phyloP scores from a whole-genome alignment of 2,888 invertebrate species.

The Tortrix viridana region DNA sequence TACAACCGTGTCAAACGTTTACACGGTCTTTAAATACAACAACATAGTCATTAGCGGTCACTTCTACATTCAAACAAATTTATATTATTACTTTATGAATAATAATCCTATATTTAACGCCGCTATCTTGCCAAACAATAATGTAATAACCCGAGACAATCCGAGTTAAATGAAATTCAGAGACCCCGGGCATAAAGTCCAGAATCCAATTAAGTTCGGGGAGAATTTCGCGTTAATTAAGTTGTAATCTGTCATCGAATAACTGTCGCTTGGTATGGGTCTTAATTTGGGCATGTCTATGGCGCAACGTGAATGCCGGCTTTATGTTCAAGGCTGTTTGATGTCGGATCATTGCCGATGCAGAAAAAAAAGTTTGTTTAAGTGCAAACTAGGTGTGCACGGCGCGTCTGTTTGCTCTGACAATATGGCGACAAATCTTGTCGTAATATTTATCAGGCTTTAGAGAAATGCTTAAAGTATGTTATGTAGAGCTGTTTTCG shows the following conservation, averaged over 20 bases:
- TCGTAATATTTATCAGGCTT: constrained; percentile 30
- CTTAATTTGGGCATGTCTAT: constrained; percentile 31
- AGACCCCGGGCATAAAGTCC: constrained; percentile 17
- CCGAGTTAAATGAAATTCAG: constrained; percentile 12
- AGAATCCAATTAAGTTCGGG: constrained; percentile 18
- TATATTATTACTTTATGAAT: constrained; percentile 28
- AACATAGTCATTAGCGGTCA: constrained; percentile 33
- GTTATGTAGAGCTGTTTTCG: constrained; percentile 25
- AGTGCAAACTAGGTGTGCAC: constrained; percentile 50
- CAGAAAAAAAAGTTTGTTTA: constrained; percentile 53
- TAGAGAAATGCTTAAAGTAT: constrained; percentile 20
- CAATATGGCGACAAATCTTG: constrained; percentile 4
- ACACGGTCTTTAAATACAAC: constrained; percentile 28
- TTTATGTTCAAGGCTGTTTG: constrained; percentile 44
- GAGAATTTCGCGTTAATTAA: constrained; percentile 36
- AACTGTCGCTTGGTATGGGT: constrained; percentile 32
- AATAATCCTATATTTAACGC: constrained; percentile 36
- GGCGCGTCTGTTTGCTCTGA: constrained; percentile 30
- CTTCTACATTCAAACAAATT: constrained; percentile 22
- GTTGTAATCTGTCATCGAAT: constrained; percentile 38
- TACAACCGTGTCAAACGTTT: constrained; percentile 29
- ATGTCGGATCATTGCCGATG: constrained; percentile 42
- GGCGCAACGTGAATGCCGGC: constrained; percentile 32
- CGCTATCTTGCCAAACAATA: constrained; percentile 34
- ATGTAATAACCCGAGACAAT: constrained; percentile 18